Evolutionary conservation across 2,113 vertebrate genomes (phyloP), one percentile per base, ranked within the genome.

Genomic region (Ursus arctos): DNA sequence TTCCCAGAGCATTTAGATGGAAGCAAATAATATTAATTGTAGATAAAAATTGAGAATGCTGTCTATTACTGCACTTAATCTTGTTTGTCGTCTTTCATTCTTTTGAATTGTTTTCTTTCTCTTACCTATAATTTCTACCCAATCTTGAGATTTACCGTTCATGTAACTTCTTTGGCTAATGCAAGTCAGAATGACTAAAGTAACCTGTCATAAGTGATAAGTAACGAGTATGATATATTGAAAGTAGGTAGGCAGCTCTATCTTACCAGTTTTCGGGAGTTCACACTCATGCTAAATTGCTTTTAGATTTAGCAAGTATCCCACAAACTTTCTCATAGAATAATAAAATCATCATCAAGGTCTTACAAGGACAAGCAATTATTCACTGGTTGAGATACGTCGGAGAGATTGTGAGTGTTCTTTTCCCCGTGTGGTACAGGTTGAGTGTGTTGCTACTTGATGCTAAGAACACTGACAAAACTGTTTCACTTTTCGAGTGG

Each of bases 281-380:
- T 92, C 15, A 59, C 6, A 24, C 11, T 43, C 36, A 67, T 92
- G 65, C 24, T 22, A 36, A 90, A 51, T 36, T 89, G 43, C 79
- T 84, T 94, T 80, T 26, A 49, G 28, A 94, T 92, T 89, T 80
- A 81, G 74, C 51, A 87, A 96, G 61, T 26, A 65, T 87, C 49
- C 95, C 74, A 79, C 18, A 89, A 71, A 74, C 28, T 15, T 55
- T 74, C 36, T 90, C 22, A 88, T 31, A 61, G 74, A 90, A 93
- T 89, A 47, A 84, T 89, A 85, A 96, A 85, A 91, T 72, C 92
- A 85, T 91, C 80, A 85, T 24, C 24, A 74, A 24, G 26, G 26
- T 77, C 36, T 84, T 69, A 31, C 2, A 47, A 57, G 61, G 79
- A 53, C 26, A 74, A 93, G 59, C 49, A 49, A 22, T 63, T 67